Evolutionary conservation across 2,113 vertebrate genomes (phyloP).

Genomic region (Etheostoma cragini): DNA sequence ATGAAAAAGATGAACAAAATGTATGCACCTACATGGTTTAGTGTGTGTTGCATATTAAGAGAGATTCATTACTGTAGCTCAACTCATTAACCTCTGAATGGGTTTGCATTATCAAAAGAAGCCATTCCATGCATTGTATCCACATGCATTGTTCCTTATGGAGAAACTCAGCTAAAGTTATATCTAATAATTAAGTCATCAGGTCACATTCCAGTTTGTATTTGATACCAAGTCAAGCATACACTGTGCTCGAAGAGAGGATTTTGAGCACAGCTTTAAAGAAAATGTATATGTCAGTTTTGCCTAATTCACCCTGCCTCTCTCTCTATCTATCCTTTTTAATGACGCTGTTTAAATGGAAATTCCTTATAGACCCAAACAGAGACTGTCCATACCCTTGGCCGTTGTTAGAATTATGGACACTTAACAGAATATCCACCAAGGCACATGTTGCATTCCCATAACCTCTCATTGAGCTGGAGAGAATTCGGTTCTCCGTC

Average conservation of each 20-base stretch:
- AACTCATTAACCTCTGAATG: conserved; percentile 64
- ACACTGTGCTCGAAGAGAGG: conserved; percentile 1
- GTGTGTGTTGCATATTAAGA: conserved; percentile 34
- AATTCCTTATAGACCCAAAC: conserved; percentile 20
- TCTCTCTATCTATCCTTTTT: conserved; percentile 15
- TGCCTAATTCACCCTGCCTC: conserved; percentile 10
- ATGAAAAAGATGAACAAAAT: not conserved
- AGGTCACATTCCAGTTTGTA: conserved; percentile 35
- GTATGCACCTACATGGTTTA: not conserved
- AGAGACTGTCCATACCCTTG: conserved; percentile 7
- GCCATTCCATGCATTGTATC: conserved; percentile 42
- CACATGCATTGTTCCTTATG: conserved; percentile 32
- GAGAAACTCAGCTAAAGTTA: conserved; percentile 58
- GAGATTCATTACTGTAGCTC: conserved; percentile 56
- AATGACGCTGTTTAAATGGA: conserved; percentile 50
- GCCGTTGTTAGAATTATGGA: conserved; percentile 15
- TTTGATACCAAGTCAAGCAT: conserved; percentile 40
- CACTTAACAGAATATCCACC: conserved; percentile 29
- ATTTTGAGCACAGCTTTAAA: conserved; percentile 30
- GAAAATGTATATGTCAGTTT: conserved; percentile 30
- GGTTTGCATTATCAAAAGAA: conserved; percentile 54
- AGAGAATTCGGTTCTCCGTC: not conserved
- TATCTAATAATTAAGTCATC: conserved; percentile 69
- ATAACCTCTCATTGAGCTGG: conserved; percentile 39
- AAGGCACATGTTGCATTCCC: conserved; percentile 29